phyloP scores from a whole-genome alignment of 2,888 invertebrate species.

The Drosophila atroscutellata region DNA sequence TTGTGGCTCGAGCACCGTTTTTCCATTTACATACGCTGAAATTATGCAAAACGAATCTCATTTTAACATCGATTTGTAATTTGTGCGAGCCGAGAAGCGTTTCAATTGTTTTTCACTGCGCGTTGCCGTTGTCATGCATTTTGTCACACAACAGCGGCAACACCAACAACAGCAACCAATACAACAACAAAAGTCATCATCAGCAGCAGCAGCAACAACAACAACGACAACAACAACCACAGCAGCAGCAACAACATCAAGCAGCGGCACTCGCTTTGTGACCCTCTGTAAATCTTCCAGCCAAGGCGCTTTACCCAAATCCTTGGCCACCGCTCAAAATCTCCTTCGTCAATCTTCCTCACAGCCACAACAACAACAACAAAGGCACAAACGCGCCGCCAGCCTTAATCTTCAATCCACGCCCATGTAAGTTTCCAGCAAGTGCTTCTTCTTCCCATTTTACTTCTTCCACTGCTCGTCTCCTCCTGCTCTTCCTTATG shows the following conservation, averaged over 20 bases:
- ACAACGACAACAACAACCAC: conserved; percentile 48
- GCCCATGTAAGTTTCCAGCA: conserved; percentile 68
- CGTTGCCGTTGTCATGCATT: conserved; percentile 75
- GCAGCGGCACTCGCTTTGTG: conserved; percentile 54
- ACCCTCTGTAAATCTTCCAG: conserved; percentile 69
- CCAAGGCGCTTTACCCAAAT: conserved; percentile 69
- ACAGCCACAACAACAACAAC: conserved; percentile 48
- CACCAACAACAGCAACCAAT: conserved; percentile 49
- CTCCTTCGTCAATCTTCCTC: conserved; percentile 50
- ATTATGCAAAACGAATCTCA: conserved; percentile 50
- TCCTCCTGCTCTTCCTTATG: conserved; percentile 14
- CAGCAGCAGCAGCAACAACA: conserved; percentile 60
- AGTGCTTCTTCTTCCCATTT: not conserved
- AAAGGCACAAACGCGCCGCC: conserved; percentile 64
- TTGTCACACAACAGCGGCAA: conserved; percentile 71
- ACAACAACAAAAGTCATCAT: conserved; percentile 49
- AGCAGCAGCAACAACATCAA: conserved; percentile 33
- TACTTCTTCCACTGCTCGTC: conserved; percentile 3
- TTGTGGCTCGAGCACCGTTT: conserved; percentile 27
- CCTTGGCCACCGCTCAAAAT: conserved; percentile 70
- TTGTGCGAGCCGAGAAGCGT: conserved; percentile 23
- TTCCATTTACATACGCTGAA: conserved; percentile 22
- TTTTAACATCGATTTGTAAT: conserved; percentile 47
- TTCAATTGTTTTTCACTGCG: conserved; percentile 35
- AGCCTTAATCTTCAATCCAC: conserved; percentile 62